Percentiles rank a stretch among this genome's conserved stretches.
Evolutionary conservation across 2,888 invertebrate genomes (phyloP).

Genomic region (Nemurella pictetii): DNA sequence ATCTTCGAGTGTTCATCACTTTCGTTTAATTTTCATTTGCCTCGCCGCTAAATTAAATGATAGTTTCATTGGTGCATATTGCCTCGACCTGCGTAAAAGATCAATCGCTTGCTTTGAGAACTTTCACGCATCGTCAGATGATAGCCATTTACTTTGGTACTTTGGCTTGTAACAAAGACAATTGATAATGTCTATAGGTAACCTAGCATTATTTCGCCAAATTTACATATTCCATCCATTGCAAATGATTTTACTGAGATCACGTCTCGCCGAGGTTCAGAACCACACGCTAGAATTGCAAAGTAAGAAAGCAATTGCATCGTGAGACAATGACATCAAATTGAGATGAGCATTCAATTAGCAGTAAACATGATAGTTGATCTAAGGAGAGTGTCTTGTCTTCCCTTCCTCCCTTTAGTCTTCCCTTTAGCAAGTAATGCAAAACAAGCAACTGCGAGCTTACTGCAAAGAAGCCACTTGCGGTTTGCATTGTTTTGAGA

Average conservation of each 20-base stretch:
- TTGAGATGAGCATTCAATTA: background rate
- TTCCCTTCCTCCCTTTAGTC: too few relatives aligned
- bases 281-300: background rate
- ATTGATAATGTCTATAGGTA: too few relatives aligned
- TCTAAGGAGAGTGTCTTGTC: background rate
- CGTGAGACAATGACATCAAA: background rate
- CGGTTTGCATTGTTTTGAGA: background rate
- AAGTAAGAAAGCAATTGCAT: background rate
- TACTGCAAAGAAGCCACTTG: background rate
- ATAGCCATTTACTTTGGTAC: too few relatives aligned
- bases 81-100: too few relatives aligned
- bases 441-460: background rate
- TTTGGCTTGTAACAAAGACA: too few relatives aligned
- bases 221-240: background rate
- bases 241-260: too few relatives aligned
- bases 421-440: background rate
- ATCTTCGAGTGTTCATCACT: too few relatives aligned
- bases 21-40: too few relatives aligned
- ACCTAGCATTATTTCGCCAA: background rate
- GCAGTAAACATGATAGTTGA: background rate
- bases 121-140: too few relatives aligned
- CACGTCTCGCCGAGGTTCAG: background rate
- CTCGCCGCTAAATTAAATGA: too few relatives aligned
- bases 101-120: too few relatives aligned
- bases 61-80: too few relatives aligned